Percentiles rank a stretch among this genome's conserved stretches.
Evolutionary conservation across 53 echinoderm and acorn worm species (phyloP).

Genomic region (Paracentrotus lividus): DNA sequence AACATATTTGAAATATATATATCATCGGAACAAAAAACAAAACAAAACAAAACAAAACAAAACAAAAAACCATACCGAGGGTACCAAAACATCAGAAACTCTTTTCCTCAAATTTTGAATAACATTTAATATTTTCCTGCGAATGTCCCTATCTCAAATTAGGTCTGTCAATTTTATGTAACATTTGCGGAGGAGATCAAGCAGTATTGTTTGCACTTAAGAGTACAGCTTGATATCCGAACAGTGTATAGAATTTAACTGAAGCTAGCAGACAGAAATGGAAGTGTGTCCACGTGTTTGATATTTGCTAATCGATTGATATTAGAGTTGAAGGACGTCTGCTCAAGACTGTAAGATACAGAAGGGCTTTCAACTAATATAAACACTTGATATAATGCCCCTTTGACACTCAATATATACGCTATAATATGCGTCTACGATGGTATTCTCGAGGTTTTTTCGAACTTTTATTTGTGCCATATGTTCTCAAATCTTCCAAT

Average conservation of each 20-base stretch:
- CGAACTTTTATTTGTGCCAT: neutral
- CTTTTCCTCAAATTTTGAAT: neutral
- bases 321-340: conserved; percentile 29
- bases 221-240: conserved; percentile 7
- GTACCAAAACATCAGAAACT: neutral
- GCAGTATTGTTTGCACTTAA: conserved; percentile 21
- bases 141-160: neutral
- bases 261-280: neutral
- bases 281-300: conserved; percentile 8
- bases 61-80: neutral
- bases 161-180: conserved; percentile 16
- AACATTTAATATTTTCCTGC: neutral
- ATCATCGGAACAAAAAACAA: too few relatives aligned
- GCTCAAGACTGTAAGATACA: too few relatives aligned
- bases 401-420: too few relatives aligned
- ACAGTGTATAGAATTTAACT: neutral
- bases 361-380: too few relatives aligned
- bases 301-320: conserved; percentile 58
- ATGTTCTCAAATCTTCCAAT: neutral
- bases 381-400: too few relatives aligned
- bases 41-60: too few relatives aligned
- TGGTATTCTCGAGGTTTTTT: neutral
- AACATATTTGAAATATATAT: too few relatives aligned
- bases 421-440: neutral
- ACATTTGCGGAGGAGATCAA: conserved; percentile 37